phyloP scores from a whole-genome alignment of 2,888 invertebrate species.

The Allygus modestus region DNA sequence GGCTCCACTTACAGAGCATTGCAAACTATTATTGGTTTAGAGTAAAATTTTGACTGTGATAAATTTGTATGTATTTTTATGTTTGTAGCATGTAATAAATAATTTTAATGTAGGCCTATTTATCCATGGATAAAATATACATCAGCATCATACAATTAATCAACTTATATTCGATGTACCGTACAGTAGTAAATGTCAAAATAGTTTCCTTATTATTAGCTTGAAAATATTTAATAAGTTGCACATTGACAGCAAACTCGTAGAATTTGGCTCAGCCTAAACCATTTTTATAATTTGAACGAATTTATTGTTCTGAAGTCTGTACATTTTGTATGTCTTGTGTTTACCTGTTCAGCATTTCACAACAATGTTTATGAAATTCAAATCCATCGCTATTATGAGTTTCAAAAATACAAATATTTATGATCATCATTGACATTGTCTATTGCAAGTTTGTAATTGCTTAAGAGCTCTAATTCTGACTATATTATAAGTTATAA shows the following conservation, averaged over 20 bases:
- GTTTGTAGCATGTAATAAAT: neutral
- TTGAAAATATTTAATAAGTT: no score
- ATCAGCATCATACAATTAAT: neutral
- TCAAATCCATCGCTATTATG: no score
- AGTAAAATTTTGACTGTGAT: constrained; percentile 3
- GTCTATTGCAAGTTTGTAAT: no score
- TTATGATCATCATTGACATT: no score
- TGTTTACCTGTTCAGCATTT: neutral
- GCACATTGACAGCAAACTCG: no score
- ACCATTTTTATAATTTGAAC: neutral
- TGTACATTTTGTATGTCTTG: neutral
- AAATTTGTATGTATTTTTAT: constrained; percentile 2
- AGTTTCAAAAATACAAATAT: no score
- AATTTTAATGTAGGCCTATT: neutral
- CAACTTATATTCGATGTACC: neutral
- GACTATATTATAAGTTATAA: no score
- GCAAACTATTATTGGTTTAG: no score
- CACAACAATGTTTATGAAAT: no score
- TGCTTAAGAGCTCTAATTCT: no score
- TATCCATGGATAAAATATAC: neutral
- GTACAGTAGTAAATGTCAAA: constrained; percentile 8
- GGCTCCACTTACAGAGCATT: no score
- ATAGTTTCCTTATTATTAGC: neutral
- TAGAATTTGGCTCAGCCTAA: neutral
- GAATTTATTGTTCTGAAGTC: neutral